phyloP scores from a whole-genome alignment of 2,797 vertebrate species.

The Channa striata region DNA sequence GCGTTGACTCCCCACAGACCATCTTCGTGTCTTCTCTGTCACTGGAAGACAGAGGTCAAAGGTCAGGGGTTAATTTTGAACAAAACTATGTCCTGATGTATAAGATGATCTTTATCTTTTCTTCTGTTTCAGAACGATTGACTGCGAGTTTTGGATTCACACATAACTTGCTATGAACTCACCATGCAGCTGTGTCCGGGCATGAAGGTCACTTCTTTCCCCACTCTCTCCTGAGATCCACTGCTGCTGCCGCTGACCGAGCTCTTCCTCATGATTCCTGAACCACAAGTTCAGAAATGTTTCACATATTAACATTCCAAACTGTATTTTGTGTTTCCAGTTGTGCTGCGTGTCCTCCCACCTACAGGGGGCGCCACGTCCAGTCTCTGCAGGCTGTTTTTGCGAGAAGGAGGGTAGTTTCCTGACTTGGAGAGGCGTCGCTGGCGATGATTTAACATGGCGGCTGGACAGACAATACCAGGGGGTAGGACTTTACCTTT shows the following conservation, averaged over 20 bases:
- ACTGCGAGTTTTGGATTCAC: too few species aligned
- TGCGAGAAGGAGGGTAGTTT: slow-evolving; percentile 82
- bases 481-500: slow-evolving; percentile 92
- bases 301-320: not conserved
- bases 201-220: slow-evolving; percentile 91
- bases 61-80: slow-evolving; percentile 18
- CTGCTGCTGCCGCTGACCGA: slow-evolving; percentile 90
- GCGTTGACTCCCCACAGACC: not conserved
- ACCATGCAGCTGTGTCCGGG: slow-evolving; percentile 85
- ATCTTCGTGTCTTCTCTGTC: slow-evolving; percentile 13
- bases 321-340: not conserved
- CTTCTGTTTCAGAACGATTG: too few species aligned
- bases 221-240: slow-evolving; percentile 87
- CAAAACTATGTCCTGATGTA: too few species aligned
- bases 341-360: slow-evolving; percentile 49
- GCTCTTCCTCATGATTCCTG: slow-evolving; percentile 92
- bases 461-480: slow-evolving; percentile 89
- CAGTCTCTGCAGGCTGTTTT: slow-evolving; percentile 89
- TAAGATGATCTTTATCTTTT: too few species aligned
- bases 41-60: slow-evolving; percentile 44
- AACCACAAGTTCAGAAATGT: not conserved
- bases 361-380: slow-evolving; percentile 83
- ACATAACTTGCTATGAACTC: slow-evolving; percentile 58
- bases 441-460: slow-evolving; percentile 91
- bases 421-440: slow-evolving; percentile 91